Base-by-base conservation (phyloP, 2,113 vertebrate genomes). In the Rhinolophus ferrumequinum region DNA sequence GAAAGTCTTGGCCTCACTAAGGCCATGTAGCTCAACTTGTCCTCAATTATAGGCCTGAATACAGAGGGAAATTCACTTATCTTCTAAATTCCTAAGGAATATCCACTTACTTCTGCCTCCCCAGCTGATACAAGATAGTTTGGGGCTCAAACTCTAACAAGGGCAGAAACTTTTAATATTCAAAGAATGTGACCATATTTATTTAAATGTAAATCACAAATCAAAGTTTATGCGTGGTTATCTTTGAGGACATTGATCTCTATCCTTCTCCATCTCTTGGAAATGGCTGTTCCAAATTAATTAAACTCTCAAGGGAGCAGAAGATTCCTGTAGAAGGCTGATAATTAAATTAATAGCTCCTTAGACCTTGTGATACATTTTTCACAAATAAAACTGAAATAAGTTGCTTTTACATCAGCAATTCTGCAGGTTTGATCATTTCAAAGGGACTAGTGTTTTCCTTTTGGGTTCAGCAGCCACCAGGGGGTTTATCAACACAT, bases 271-370 rank as follows among this genome's bases (percentile, higher is more conserved):
- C 72, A 64, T 90, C 96, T 96, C 93, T 98, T 97, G 75, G 94
- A 97, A 98, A 98, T 97, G 91, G 76, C 87, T 97, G 79, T 97
- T 95, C 86, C 87, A 97, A 98, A 98, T 97, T 98, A 98, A 96
- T 97, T 92, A 97, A 94, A 91, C 89, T 98, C 96, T 98, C 91
- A 93, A 97, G 97, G 96, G 76, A 97, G 87, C 81, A 95, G 85
- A 96, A 77, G 94, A 97, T 98, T 98, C 97, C 88, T 96, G 88
- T 67, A 92, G 88, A 96, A 98, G 77, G 76, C 72, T 82, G 76
- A 97, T 97, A 97, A 98, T 98, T 98, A 98, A 98, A 98, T 98
- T 97, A 98, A 98, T 92, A 96, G 93, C 97, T 98, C 96, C 97
- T 97, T 98, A 98, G 97, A 97, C 93, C 93, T 95, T 98, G 91